Evolutionary conservation across 2,797 vertebrate genomes (phyloP), one percentile per base, ranked within the genome.

Genomic region (Fistularia tabacaria): DNA sequence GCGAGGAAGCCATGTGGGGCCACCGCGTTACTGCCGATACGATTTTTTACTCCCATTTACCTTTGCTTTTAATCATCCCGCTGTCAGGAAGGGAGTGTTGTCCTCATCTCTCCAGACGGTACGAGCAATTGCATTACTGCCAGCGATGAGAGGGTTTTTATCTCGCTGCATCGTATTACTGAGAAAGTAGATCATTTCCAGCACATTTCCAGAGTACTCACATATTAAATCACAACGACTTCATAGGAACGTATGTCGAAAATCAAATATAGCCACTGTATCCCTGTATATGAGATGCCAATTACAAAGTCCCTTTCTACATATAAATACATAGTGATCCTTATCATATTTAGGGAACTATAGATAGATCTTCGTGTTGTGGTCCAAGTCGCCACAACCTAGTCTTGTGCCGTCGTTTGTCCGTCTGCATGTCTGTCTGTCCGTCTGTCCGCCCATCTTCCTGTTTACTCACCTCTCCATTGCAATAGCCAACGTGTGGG

Each of bases 181-280:
- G 74, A 83, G 72, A 73, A 74, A 57, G 64, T 82, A 76, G 81
- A 77, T 65, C 55, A 61, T 77, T 63, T 62, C 53, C 57, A 36
- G 57, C 65, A 62, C 61, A 70, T 75, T 69, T 58, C 41, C 67
- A 69, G 69, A 72, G 69, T 79, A 76, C 62, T 84, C 67, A 62
- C 79, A 60, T 65, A 59, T 74, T 59, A 54, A 73, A 61, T 79
- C 73, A 77, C 84, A 65, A 64, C 71, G 70, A 76, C 53, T 75
- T 79, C 74, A 81, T 86, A 78, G 76, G 59, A 84, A 72, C 75
- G 45, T 85, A 81, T 74, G 76, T 79, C 82, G 81, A 88, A 86
- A 88, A 85, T 85, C 80, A 84, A 88, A 61, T 86, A 87, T 88
- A 89, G 79, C 81, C 65, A 83, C 80, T 75, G 67, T 87, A 87